These are phyloP conservation scores for Drosophila atroscutellata DNA, from an alignment of 2,888 invertebrate species.

Conservation along the genomic window DNA sequence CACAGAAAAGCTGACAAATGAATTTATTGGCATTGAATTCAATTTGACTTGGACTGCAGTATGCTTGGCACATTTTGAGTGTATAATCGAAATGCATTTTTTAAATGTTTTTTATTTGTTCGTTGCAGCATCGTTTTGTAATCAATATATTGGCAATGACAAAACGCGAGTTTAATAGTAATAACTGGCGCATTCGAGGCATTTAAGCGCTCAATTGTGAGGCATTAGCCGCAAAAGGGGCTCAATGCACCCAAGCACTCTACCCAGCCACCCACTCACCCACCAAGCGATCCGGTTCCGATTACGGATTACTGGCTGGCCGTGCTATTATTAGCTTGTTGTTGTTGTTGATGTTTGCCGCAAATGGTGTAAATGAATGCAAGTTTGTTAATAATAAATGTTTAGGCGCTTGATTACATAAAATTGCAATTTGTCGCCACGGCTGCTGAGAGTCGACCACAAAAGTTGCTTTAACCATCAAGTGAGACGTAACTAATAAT, in stretches of 20 bases:
- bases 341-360: constrained; percentile 32
- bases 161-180: constrained; percentile 30
- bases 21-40: not conserved
- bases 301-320: constrained; percentile 33
- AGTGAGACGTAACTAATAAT: constrained; percentile 63
- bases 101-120: not conserved
- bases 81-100: constrained; percentile 13
- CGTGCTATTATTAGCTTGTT: constrained; percentile 1
- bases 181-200: constrained; percentile 67
- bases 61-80: not conserved
- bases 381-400: constrained; percentile 81
- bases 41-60: not conserved
- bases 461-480: constrained; percentile 58
- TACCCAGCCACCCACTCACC: constrained; percentile 19
- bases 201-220: constrained; percentile 65
- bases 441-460: constrained; percentile 46
- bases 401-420: constrained; percentile 80
- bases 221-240: constrained; percentile 52
- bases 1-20: not conserved
- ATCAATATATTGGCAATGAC: constrained; percentile 46
- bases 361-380: constrained; percentile 73
- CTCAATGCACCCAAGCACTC: not conserved
- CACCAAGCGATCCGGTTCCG: constrained; percentile 44
- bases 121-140: constrained; percentile 36
- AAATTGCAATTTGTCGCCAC: constrained; percentile 63